Evolutionary conservation across 2,888 invertebrate genomes (phyloP), one percentile per base, ranked within the genome.

Genomic region (Troides helena): DNA sequence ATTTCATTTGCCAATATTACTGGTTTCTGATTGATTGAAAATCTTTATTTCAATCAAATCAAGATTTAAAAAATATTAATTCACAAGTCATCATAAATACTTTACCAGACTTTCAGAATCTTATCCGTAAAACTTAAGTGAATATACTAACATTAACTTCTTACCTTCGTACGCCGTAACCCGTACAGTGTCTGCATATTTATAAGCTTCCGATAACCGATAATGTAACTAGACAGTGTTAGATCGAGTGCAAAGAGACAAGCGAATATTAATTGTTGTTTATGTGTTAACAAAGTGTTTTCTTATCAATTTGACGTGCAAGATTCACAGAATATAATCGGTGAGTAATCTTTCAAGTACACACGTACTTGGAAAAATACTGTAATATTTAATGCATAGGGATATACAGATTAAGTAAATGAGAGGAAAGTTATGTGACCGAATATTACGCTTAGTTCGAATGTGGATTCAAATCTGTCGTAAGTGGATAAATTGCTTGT

Each of bases 201-300:
- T 53, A 67, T 67, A 53, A 53, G 66, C 36, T 67, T 21, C 21
- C 23, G 17, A 61, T 67, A 46, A n/a, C 3, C 14, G 14, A 53
- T 67, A 67, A 67, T 61, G 21, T 53, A 30, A 2, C n/a, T 21
- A 21, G 66, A 67, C 66, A 50, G 60, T n/a, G 30, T n/a, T 53
- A 36, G 36, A 39, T 67, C 36, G 6, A 67, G 66, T 67, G 66
- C 21, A 18, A 67, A 67, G 53, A 18, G 8, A 60, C 10, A 43
- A 58, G 57, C 2, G 25, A 43, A 17, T 65, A 58, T 58, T 65
- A 58, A 58, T 10, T n/a, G n/a, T 21, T 58, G 25, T 58, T 58
- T 58, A 23, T 58, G 57, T n/a, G n/a, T 46, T 58, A 53, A n/a
- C 14, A 21, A 14, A 21, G 21, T 61, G 61, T 36, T 30, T 36